Evolutionary conservation across 2,888 invertebrate genomes (phyloP).

Genomic region (Isotomurus palustris): DNA sequence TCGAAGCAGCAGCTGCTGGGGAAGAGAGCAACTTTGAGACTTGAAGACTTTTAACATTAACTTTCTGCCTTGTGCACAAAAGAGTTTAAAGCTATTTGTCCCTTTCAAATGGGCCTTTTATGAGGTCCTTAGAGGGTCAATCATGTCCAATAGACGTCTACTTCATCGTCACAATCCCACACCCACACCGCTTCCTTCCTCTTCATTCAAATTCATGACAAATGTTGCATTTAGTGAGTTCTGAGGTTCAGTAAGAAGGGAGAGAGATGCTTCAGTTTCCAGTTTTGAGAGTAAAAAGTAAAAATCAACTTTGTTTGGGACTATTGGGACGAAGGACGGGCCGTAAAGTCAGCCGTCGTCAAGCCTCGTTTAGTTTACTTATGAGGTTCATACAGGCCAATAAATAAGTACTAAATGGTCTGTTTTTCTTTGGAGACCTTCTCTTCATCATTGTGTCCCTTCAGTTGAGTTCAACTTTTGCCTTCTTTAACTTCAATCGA

Average conservation of each 20-base stretch:
- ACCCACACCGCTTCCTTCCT: too few relatives aligned
- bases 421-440: background rate
- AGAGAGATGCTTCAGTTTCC: too few relatives aligned
- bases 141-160: conserved; percentile 43
- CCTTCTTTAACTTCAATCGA: too few relatives aligned
- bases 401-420: conserved; percentile 18
- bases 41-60: background rate
- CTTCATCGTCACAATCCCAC: conserved; percentile 25
- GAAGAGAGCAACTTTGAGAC: conserved; percentile 18
- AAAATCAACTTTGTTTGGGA: too few relatives aligned
- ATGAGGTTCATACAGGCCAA: conserved; percentile 9
- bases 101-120: conserved; percentile 46
- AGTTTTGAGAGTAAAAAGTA: too few relatives aligned
- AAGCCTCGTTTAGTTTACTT: conserved; percentile 32
- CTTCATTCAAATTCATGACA: too few relatives aligned
- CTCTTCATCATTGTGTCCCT: too few relatives aligned
- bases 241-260: too few relatives aligned
- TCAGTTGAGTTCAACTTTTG: too few relatives aligned
- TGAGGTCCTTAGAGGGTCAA: conserved; percentile 46
- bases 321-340: background rate
- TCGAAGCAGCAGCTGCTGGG: conserved; percentile 25
- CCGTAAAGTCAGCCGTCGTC: conserved; percentile 14
- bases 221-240: too few relatives aligned
- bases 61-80: conserved; percentile 6
- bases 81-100: conserved; percentile 39